phyloP scores from a whole-genome alignment of 2,888 invertebrate species.

The Erebia palarica region DNA sequence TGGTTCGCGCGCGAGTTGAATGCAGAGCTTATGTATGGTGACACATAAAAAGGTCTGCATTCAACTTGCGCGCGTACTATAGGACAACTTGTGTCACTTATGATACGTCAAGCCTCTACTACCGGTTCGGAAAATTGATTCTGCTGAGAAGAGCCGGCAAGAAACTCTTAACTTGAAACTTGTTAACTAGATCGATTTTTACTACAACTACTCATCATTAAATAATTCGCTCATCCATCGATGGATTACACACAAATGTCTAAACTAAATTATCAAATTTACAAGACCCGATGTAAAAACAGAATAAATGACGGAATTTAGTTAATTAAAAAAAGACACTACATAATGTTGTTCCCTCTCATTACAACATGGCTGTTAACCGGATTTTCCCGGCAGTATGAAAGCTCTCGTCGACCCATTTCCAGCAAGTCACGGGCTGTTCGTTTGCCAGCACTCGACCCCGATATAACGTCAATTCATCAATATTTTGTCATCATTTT shows the following conservation, averaged over 20 bases:
- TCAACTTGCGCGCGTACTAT: too few relatives aligned
- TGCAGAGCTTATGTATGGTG: too few relatives aligned
- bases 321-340: constrained; percentile 10
- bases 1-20: too few relatives aligned
- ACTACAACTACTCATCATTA: neutral
- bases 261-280: too few relatives aligned
- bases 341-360: constrained; percentile 5
- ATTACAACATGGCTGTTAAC: constrained; percentile 24
- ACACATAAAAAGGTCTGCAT: too few relatives aligned
- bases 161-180: neutral
- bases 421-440: constrained; percentile 34
- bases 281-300: too few relatives aligned
- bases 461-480: constrained; percentile 38
- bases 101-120: too few relatives aligned
- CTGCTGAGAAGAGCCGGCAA: too few relatives aligned
- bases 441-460: constrained; percentile 38
- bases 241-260: too few relatives aligned
- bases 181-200: neutral
- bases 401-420: constrained; percentile 35
- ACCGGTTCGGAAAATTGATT: too few relatives aligned
- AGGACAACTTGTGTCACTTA: too few relatives aligned
- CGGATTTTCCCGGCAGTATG: constrained; percentile 28
- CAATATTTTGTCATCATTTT: constrained; percentile 37
- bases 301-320: neutral
- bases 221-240: too few relatives aligned